Conservation (phyloP, 2,113 vertebrate genomes). For the zebrafish (Danio rerio) region GRCz12tu NC_133178.1:59721001-59721500, state of each 20-base stretch:
- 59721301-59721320: not conserved
- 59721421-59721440: constrained; percentile 18
- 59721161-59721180: too few species aligned
- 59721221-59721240: not conserved
- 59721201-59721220: too few species aligned
- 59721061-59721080: too few species aligned
- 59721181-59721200: too few species aligned
- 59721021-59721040: too few species aligned
- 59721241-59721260: not conserved
- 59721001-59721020: too few species aligned
- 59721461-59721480: not conserved
- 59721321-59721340: not conserved
- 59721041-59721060: too few species aligned
- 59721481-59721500: not conserved
- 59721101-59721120: too few species aligned
- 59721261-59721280: not conserved
- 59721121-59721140: too few species aligned
- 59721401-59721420: constrained; percentile 26
- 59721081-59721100: too few species aligned
- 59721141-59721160: too few species aligned
- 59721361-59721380: not conserved
- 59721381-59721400: constrained; percentile 5
- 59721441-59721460: constrained; percentile 32
- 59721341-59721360: constrained; percentile 7
- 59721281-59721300: not conserved